Percentiles rank a stretch among this genome's conserved stretches.
phyloP scores from a whole-genome alignment of 2,113 vertebrate genomes.

The Mustela nigripes region DNA sequence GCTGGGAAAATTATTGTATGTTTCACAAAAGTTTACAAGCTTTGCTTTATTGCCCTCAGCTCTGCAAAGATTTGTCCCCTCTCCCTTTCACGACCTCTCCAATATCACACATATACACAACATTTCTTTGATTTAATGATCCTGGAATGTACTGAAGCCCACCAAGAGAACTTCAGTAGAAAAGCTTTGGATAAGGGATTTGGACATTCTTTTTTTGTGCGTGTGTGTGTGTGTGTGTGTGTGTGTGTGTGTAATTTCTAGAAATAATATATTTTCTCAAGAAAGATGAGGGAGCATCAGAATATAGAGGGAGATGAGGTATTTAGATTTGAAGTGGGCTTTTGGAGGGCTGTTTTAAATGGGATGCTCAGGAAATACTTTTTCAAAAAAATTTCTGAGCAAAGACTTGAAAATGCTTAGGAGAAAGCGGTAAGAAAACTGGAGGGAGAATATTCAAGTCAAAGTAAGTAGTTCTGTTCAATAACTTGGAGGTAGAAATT shows the following conservation, averaged over 20 bases:
- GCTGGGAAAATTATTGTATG: neutral
- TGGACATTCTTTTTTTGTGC: neutral
- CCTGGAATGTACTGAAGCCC: neutral
- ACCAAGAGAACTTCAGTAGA: neutral
- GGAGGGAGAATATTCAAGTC: neutral
- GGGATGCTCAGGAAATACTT: neutral
- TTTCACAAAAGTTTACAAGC: slow-evolving; percentile 7
- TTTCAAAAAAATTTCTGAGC: neutral
- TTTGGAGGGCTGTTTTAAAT: neutral
- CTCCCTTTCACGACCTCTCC: neutral
- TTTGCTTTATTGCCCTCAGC: neutral
- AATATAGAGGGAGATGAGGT: neutral
- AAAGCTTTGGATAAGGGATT: neutral
- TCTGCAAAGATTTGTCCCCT: neutral
- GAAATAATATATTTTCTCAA: neutral
- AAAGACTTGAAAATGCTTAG: neutral
- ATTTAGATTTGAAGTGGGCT: neutral
- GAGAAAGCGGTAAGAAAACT: neutral
- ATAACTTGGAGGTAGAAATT: neutral
- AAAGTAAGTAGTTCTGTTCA: neutral
- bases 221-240: neutral
- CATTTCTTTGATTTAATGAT: neutral
- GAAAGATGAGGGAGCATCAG: neutral
- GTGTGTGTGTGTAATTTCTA: neutral
- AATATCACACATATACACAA: neutral